Conservation (phyloP, 2,888 invertebrate species). For the Empis stercorea region DNA sequence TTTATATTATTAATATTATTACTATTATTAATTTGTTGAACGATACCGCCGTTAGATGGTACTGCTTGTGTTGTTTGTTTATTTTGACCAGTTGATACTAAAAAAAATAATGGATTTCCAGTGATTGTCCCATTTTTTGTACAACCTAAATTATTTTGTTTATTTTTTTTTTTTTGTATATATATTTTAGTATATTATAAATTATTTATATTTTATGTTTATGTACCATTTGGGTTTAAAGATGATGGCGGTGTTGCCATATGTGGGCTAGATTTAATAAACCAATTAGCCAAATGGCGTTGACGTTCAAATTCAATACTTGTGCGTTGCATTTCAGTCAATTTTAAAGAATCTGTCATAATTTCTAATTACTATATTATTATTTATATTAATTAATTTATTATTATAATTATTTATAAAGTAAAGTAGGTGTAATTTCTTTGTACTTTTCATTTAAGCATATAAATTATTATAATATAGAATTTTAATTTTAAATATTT, state of each 20-base stretch:
- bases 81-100: conserved; percentile 22
- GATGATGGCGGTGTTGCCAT: conserved; percentile 28
- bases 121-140: conserved; percentile 21
- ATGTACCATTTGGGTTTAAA: conserved; percentile 11
- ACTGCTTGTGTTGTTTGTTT: conserved; percentile 13
- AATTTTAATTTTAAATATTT: too few relatives aligned
- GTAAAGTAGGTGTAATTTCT: background rate
- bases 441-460: background rate
- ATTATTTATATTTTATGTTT: too few relatives aligned
- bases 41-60: conserved; percentile 1
- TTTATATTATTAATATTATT: conserved; percentile 1
- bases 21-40: conserved; percentile 2
- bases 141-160: conserved; percentile 11
- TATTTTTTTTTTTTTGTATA: conserved; percentile 13
- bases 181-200: background rate
- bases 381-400: background rate
- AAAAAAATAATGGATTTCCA: conserved; percentile 23
- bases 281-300: conserved; percentile 37
- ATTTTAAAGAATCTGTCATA: conserved; percentile 31
- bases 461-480: background rate
- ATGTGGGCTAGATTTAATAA: conserved; percentile 36
- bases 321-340: conserved; percentile 36
- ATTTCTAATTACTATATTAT: conserved; percentile 2
- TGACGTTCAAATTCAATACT: conserved; percentile 37
- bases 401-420: background rate